Evolutionary conservation across 1,140 invertebrate species (phyloP), one percentile per base, ranked within the genome.

Genomic region (Pseudoatta argentina): DNA sequence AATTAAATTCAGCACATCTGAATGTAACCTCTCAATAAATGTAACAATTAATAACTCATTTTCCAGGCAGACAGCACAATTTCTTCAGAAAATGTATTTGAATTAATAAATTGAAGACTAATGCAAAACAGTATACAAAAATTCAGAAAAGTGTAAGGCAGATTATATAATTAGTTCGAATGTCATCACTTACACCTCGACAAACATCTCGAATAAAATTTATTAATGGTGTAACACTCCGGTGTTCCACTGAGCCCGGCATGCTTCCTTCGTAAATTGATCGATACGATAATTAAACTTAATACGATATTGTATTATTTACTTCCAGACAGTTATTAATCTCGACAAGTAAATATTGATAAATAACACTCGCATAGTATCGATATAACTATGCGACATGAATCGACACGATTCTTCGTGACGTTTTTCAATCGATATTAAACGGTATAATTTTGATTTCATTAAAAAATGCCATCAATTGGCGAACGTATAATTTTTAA

Each of bases 131-230:
- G 5, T 24, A 14, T 0, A 14, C n/a, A 27, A 27, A 61, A 59
- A 44, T 27, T 71, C 27, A 3, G 16, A 71, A 59, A 30, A 57
- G 7, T 2, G 16, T 18, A 76, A 1, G 66, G 21, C 44, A 67
- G 3, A 12, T 89, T 89, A 89, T 0, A 63, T 89, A 89, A 89
- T 86, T 82, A 48, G 27, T 73, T 10, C 12, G 21, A 67, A 3
- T 16, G 48, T 18, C 18, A 8, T 39, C 12, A 77, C 88, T 86
- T 86, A 89, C 88, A 53, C 88, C 83, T 24, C 88, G 71, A 0
- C 18, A 0, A 30, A 89, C 0, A 16, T 71, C 27, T 24, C 71
- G 63, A 66, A 89, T 0, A 1, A 0, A 1, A 7, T 66, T 0
- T 53, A 89, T 0, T 6, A 77, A 0, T 6, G 87, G 83, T 5